Evolutionary conservation across 2,113 vertebrate genomes (phyloP).

Genomic region (Oryzias celebensis): DNA sequence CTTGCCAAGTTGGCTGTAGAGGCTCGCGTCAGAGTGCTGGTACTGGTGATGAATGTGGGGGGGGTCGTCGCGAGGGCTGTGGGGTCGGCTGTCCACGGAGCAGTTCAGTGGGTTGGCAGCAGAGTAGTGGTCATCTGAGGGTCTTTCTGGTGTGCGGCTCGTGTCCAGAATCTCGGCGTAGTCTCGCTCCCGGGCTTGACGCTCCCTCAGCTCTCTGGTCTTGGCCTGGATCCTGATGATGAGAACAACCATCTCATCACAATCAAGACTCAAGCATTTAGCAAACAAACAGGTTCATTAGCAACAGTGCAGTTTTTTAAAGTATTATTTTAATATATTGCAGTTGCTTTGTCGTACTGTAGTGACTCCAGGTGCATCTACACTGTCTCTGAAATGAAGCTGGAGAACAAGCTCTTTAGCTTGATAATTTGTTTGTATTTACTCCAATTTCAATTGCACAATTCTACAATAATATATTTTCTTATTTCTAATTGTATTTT

Average conservation of each 20-base stretch:
- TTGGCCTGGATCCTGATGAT: slow-evolving; percentile 90
- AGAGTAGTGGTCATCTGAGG: slow-evolving; percentile 78
- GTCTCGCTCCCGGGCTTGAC: slow-evolving; percentile 89
- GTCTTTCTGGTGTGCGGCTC: slow-evolving; percentile 67
- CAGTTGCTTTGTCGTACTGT: no score
- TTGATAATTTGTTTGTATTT: no score
- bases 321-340: no score
- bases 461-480: no score
- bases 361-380: no score
- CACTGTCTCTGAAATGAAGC: no score
- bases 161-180: slow-evolving; percentile 89
- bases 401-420: no score
- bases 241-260: background rate
- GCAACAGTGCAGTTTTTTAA: no score
- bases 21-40: slow-evolving; percentile 64
- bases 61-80: slow-evolving; percentile 58
- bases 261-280: no score
- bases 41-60: slow-evolving; percentile 78
- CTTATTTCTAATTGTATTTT: no score
- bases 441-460: no score
- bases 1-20: slow-evolving; percentile 86
- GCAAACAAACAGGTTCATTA: no score
- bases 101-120: slow-evolving; percentile 78
- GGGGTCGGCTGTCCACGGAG: slow-evolving; percentile 59
- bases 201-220: slow-evolving; percentile 88